Base-by-base conservation (phyloP, 1,140 invertebrate species). In the Heliconius eleuchia region DNA sequence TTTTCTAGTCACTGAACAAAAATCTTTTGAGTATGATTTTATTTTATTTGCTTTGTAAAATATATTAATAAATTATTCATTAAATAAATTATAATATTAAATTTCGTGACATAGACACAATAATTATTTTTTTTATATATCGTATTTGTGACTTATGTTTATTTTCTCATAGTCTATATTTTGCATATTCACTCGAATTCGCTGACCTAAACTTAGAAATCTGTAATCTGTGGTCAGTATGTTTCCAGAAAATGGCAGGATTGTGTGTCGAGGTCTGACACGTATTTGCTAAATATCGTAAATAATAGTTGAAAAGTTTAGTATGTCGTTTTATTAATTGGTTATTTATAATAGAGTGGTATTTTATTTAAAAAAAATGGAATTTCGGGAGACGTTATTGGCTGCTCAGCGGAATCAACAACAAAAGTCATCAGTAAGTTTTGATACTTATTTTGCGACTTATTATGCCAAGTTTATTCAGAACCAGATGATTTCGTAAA, bases 391-490 rank as follows among this genome's bases (percentile, higher is more conserved):
- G 76, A 94, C 93, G 27, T 85, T 94, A 73, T 83, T 94, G 79
- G 93, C 92, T 82, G 93, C 93, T 76, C 93, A 94, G 85, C 87
- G 92, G 84, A 94, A 93, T 91, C 93, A 94, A 93, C 93, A 94
- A 92, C 88, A 93, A 86, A 93, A 94, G 85, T 92, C 93, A 89
- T 93, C 92, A 91, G 93, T 93, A 86, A 93, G 91, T 92, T 84
- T 89, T 86, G 70, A 73, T 87, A 82, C 74, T 79, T 87, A 85
- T 86, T 90, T 88, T 86, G 80, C 80, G 84, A 86, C 76, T 80
- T 82, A 82, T 79, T 80, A 70, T 74, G 60, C 76, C 27, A 73
- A 78, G 52, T 78, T 75, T 57, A 78, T 75, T 66, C 60, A 13
- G 60, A 23, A 30, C 60, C 60, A 66, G 13, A 66, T 66, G 60